Base-by-base conservation (phyloP, 2,113 vertebrate genomes). In the Phyllopteryx taeniolatus region DNA sequence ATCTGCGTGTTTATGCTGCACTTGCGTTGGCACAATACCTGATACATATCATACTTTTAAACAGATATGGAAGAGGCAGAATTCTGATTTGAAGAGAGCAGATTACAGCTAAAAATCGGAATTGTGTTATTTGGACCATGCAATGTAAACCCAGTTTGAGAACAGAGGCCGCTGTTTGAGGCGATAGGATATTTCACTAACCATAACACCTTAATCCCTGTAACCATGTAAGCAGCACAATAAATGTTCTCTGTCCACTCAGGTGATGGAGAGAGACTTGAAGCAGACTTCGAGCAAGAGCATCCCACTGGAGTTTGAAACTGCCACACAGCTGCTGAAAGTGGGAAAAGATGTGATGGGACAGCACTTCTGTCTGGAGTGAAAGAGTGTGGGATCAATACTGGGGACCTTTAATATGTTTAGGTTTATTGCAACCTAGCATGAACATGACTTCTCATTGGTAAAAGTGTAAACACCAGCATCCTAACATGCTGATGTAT, bases 221-320 rank as follows among this genome's bases (percentile, higher is more conserved):
- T 10, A 3, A 20, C 56, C 0, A 13, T 71, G 22, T 44, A 5
- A 59, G 3, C 12, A 57, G 9, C 12, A 60, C 47, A 43, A 60
- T 42, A 74, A 63, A 35, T 6, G n/a, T 51, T 63, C 27, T 59
- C 11, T 62, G 54, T 44, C 22, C 12, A 71, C 4, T 60, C 83
- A 99, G 98, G 86, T 98, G 68, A 97, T 99, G 81, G 95, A 98
- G 71, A 90, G 66, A 74, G 94, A 98, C 75, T 79, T 98, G 79
- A 95, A 94, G 76, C 91, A 92, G 87, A 92, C 87, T 12, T 89
- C 88, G 47, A 73, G 31, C 1, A 80, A 84, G 2, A 82, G 62
- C 0, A 72, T 96, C 17, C 93, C 97, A 0, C 82, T 99, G 86
- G 96, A 99, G 88, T 98, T 96, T 77, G 91, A 95, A 70, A 91